These are phyloP conservation scores for Uromys caudimaculatus DNA, from an alignment of 2,797 vertebrate species.

Conservation along the genomic window DNA sequence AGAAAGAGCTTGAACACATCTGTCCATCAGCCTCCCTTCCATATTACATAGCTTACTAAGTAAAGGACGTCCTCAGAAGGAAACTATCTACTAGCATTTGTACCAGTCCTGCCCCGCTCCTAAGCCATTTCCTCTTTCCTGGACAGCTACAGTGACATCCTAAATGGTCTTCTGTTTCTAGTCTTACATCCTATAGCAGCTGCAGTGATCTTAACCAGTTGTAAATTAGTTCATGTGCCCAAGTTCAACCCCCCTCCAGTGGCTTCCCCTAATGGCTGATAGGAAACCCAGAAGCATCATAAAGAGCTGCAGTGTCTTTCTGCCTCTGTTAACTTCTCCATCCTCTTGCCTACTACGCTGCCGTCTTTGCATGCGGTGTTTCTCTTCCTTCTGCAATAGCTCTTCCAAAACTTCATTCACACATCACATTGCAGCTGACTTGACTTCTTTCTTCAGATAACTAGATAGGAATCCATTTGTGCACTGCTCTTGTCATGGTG, in stretches of 20 bases:
- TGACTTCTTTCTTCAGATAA: background rate
- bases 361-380: background rate
- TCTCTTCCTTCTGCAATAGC: background rate
- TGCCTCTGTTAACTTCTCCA: accelerated
- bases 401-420: background rate
- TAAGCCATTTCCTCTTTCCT: background rate
- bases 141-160: background rate
- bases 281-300: background rate
- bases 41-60: background rate
- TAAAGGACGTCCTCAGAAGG: background rate
- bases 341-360: background rate
- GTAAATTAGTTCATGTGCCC: background rate
- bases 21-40: background rate
- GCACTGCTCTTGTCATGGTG: background rate
- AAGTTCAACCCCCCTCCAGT: background rate
- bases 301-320: background rate
- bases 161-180: background rate
- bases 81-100: background rate
- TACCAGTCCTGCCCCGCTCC: background rate
- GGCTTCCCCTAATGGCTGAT: background rate
- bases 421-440: background rate
- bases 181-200: background rate
- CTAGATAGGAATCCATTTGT: background rate
- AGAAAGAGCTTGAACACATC: background rate
- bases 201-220: background rate